phyloP scores from a whole-genome alignment of 2,888 invertebrate species.

The Petrolisthes manimaculis region DNA sequence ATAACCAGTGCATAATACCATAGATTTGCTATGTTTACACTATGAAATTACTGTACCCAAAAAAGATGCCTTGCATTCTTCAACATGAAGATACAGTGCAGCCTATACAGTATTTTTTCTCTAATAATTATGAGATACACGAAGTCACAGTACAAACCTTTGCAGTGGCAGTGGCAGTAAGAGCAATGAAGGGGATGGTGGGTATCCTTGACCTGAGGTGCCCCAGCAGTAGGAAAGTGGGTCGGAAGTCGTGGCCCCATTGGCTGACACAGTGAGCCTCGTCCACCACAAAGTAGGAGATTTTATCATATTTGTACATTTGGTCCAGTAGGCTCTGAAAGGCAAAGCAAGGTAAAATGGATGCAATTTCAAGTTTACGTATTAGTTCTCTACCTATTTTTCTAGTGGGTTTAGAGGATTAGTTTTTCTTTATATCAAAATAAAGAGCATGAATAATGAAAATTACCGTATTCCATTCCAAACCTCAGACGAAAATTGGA shows the following conservation, averaged over 20 bases:
- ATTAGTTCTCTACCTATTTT: too few species aligned
- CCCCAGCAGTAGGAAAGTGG: conserved; percentile 90
- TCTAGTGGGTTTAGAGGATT: too few species aligned
- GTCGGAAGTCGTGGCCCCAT: conserved; percentile 99
- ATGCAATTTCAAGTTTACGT: too few species aligned
- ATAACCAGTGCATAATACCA: too few species aligned
- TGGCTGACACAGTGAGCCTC: conserved; percentile 98
- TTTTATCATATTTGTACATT: conserved; percentile 80
- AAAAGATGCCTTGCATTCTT: neutral
- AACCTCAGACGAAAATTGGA: neutral
- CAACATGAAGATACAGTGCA: neutral
- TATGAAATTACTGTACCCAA: too few species aligned
- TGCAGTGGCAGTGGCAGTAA: conserved; percentile 93
- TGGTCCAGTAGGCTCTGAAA: conserved; percentile 76
- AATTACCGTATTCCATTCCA: too few species aligned
- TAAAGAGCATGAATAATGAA: too few species aligned
- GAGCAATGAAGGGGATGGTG: conserved; percentile 85
- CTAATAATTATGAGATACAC: neutral
- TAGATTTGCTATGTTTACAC: too few species aligned
- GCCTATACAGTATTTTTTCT: neutral
- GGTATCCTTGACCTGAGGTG: conserved; percentile 76
- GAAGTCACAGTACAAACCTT: conserved; percentile 70
- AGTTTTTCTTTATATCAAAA: too few species aligned
- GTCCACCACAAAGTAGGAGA: conserved; percentile 93
- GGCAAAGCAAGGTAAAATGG: neutral